Evolutionary conservation across 1,140 invertebrate genomes (phyloP), one percentile per base, ranked within the genome.

Genomic region (Pogonus chalceus): DNA sequence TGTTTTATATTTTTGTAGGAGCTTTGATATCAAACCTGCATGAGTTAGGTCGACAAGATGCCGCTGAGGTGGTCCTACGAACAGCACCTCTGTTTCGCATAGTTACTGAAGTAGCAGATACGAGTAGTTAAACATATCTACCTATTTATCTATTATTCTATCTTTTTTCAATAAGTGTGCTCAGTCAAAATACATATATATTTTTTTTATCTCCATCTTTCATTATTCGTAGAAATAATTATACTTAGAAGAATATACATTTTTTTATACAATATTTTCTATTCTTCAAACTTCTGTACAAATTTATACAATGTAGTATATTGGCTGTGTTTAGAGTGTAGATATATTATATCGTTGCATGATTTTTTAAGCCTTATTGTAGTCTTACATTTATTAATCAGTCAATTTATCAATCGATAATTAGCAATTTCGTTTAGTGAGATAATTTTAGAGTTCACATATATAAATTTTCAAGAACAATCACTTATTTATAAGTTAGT

Each of bases 21-120:
- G 63, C 63, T 50, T 55, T 69, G 16, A 62, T 67, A 39, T 49
- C 64, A n/a, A 65, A 62, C 56, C 62, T 69, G 58, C 61, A 62
- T 55, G 66, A 68, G 49, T 55, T 69, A 58, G 65, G 64, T 43
- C 60, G 65, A 43, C 53, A 56, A 22, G 66, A 68, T 58, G 65
- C 61, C 1, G 65, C 63, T 2, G 65, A 67, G 35, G 51, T 67
- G 37, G 60, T 67, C 2, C 57, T 66, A 16, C 61, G 64, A 20
- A 65, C 62, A 2, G 59, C 64, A 31, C 61, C 64, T 3, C 57
- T 67, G 24, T 62, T 63, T 47, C 18, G 9, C 4, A 43, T 43
- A 43, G 37, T 43, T 14, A 14, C 14, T 31, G 26, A 31, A 14
- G 4, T 31, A 31, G 26, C 26, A 7, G 26, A 31, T 31, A 31